Evolutionary conservation across 2,888 invertebrate species (phyloP).

Genomic region (Ethmia dodecea): DNA sequence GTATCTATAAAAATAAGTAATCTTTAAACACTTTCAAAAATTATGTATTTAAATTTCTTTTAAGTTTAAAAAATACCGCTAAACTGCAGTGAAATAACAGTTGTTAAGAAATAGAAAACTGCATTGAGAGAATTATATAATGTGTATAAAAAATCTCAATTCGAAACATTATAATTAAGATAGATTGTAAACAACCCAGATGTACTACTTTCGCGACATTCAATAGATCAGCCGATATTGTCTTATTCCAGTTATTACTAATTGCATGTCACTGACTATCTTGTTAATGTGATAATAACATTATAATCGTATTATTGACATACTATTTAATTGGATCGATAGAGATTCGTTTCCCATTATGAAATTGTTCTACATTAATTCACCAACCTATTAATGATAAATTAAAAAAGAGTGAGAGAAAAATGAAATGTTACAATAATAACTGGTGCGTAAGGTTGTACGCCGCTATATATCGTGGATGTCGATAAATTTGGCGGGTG

Average conservation of each 20-base stretch:
- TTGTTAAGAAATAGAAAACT: too few species aligned
- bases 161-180: too few species aligned
- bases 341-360: conserved; percentile 23
- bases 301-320: conserved; percentile 33
- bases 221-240: conserved; percentile 22
- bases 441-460: conserved; percentile 32
- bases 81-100: too few species aligned
- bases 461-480: conserved; percentile 56
- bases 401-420: conserved; percentile 20
- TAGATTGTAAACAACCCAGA: too few species aligned
- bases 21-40: too few species aligned
- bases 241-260: conserved; percentile 27
- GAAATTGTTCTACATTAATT: conserved; percentile 25
- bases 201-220: too few species aligned
- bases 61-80: too few species aligned
- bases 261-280: conserved; percentile 36
- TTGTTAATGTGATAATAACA: conserved; percentile 33
- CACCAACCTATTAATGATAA: conserved; percentile 9
- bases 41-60: too few species aligned
- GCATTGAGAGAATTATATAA: too few species aligned
- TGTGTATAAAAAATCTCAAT: too few species aligned
- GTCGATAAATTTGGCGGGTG: conserved; percentile 72
- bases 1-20: too few species aligned
- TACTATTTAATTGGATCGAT: conserved; percentile 20
- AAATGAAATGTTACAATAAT: conserved; percentile 37